phyloP scores from a whole-genome alignment of 2,797 vertebrate species.

The Holocentrus rufus region DNA sequence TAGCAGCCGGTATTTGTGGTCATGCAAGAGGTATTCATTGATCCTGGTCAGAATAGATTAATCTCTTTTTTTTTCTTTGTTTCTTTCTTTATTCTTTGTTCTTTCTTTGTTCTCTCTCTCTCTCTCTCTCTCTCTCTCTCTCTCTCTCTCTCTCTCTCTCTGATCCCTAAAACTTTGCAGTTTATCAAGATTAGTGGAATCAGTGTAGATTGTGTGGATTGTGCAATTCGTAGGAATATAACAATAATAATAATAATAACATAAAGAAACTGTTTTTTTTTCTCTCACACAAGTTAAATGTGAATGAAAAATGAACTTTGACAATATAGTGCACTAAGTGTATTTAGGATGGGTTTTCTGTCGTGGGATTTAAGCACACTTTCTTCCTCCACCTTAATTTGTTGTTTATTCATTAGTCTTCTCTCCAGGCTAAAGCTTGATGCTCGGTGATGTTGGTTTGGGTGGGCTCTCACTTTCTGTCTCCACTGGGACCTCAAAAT shows the following conservation, averaged over 20 bases:
- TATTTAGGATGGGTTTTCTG: background rate
- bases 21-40: conserved; percentile 34
- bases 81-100: too few species aligned
- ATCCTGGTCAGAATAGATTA: conserved; percentile 27
- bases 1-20: conserved; percentile 38
- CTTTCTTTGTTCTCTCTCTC: conserved; percentile 24
- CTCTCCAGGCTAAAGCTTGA: conserved; percentile 61
- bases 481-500: conserved; percentile 56
- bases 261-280: background rate
- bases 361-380: conserved; percentile 59
- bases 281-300: background rate
- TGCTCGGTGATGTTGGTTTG: conserved; percentile 69
- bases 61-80: background rate
- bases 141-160: conserved; percentile 6
- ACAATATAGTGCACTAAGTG: conserved; percentile 15
- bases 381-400: conserved; percentile 63
- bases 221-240: background rate
- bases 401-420: conserved; percentile 69
- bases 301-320: conserved; percentile 33
- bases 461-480: conserved; percentile 58
- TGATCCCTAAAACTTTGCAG: conserved; percentile 5
- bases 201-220: background rate
- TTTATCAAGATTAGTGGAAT: background rate
- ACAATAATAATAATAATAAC: background rate
- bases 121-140: conserved; percentile 11